Evolutionary conservation across 2,113 vertebrate species (phyloP), one percentile per base, ranked within the genome.

Genomic region (Gulo gulo): DNA sequence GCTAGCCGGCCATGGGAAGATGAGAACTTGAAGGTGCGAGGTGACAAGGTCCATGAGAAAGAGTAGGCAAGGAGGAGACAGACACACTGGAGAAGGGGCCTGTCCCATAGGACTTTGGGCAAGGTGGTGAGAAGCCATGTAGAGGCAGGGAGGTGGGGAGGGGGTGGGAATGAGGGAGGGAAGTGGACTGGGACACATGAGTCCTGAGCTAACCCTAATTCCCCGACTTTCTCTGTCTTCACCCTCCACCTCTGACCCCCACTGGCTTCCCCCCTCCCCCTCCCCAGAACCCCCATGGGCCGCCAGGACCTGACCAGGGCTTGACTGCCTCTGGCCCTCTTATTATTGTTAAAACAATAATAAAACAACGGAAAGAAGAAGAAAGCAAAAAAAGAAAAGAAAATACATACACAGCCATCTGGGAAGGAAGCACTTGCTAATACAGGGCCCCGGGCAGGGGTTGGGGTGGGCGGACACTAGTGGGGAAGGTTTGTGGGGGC

Each of bases 281-380:
- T 63, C 95, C 98, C 98, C 97, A 92, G 74, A 92, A 97, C 97
- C 97, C 98, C 97, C 97, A 96, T 91, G 97, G 95, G 95, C 87
- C 96, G 2, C 95, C 95, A 97, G 95, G 94, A 97, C 97, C 97
- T 97, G 96, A 96, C 94, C 98, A 98, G 97, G 94, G 93, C 95
- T 96, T 88, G 94, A 96, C 80, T 15, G 96, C 97, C 95, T 96
- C 97, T 96, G 97, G 92, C 97, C 95, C 71, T 95, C 84, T 97
- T 98, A 97, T 97, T 98, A 97, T 97, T 96, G 96, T 97, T 98
- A 96, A 98, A 98, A 98, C 98, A 98, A 98, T 98, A 98, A 97
- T 97, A 97, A 98, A 98, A 97, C 94, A 98, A 98, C 92, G 9
- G 96, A 98, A 98, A 98, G 97, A 98, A 98, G 98, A 97, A 98